phyloP scores from a whole-genome alignment of 1,140 invertebrate species.

The Pteromalus puparum region DNA sequence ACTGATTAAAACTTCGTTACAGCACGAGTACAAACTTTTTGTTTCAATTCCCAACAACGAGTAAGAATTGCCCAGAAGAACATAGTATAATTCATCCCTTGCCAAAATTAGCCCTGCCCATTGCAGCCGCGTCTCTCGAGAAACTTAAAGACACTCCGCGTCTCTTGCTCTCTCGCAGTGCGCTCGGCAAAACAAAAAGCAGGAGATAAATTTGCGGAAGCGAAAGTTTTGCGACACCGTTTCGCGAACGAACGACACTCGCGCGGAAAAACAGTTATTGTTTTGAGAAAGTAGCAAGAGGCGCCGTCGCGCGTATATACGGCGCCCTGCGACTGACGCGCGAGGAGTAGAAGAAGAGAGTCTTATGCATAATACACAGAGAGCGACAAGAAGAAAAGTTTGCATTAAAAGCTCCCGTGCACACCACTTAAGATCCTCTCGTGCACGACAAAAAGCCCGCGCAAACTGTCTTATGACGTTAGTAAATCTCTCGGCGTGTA shows the following conservation, averaged over 20 bases:
- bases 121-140: not conserved
- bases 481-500: conserved; percentile 40
- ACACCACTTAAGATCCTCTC: not conserved
- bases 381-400: conserved; percentile 30
- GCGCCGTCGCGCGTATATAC: not conserved
- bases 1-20: too few relatives aligned
- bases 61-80: not conserved
- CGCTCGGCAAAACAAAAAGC: not conserved
- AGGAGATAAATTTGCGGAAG: not conserved
- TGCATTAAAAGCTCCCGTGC: conserved; percentile 26
- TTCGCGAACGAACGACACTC: not conserved
- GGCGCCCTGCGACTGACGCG: conserved; percentile 10
- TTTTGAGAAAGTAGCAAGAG: not conserved
- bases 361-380: conserved; percentile 10
- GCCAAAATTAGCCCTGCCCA: not conserved
- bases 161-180: not conserved
- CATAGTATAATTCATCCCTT: not conserved
- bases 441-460: conserved; percentile 13
- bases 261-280: conserved; percentile 8
- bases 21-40: too few relatives aligned
- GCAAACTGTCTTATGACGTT: conserved; percentile 35
- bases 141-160: not conserved
- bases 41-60: not conserved
- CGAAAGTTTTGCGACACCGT: not conserved
- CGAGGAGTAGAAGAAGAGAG: too few relatives aligned